Conservation (phyloP, 30 jellyfish, hydroid and myxozoan genomes). For the Hydractinia echinata region DNA sequence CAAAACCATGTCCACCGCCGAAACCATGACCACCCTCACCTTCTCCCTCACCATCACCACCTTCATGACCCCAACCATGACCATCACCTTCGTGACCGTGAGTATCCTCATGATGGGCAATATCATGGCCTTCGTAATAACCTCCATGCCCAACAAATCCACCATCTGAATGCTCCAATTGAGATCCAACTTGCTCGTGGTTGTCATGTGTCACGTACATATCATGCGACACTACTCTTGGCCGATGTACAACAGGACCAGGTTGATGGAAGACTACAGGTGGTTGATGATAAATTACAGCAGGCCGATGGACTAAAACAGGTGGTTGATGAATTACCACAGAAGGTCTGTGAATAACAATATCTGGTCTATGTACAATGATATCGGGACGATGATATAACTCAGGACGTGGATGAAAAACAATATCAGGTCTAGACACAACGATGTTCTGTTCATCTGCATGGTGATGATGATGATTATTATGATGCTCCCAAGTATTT, state of each 20-base stretch:
- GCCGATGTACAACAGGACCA: constrained; percentile 96
- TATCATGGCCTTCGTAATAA: constrained; percentile 88
- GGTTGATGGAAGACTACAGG: constrained; percentile 99
- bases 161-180: constrained; percentile 83
- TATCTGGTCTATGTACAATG: constrained; percentile 95
- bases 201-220: constrained; percentile 83
- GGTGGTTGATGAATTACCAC: constrained; percentile 97
- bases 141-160: constrained; percentile 78
- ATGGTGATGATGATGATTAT: constrained; percentile 58
- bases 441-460: constrained; percentile 91
- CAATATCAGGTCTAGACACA: constrained; percentile 88
- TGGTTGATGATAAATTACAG: constrained; percentile 97
- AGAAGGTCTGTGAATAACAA: constrained; percentile 98
- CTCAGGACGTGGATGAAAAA: constrained; percentile 99
- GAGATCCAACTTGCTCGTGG: constrained; percentile 95
- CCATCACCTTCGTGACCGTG: constrained; percentile 46
- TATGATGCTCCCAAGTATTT: constrained; percentile 73
- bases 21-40: constrained; percentile 57
- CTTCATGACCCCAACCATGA: constrained; percentile 55
- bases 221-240: constrained; percentile 93
- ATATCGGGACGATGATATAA: constrained; percentile 93
- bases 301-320: constrained; percentile 95
- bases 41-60: constrained; percentile 47
- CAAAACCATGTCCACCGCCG: constrained; percentile 44
- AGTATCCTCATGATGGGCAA: constrained; percentile 62